These are phyloP conservation scores for Crotalus viridis DNA, from an alignment of 2,113 vertebrate species.

Conservation along the genomic window DNA sequence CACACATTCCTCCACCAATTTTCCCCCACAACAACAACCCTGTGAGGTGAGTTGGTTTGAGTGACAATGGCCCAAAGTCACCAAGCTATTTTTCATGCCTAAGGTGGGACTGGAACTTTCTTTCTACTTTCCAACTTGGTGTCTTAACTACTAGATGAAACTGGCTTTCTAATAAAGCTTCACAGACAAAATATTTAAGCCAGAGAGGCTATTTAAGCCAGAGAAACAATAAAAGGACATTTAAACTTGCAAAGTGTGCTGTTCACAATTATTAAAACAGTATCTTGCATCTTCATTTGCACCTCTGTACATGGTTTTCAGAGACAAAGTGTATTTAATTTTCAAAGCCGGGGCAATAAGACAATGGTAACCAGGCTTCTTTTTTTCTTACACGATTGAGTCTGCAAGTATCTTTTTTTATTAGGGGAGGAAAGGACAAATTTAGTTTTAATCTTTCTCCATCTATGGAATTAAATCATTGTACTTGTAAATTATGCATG, in stretches of 20 bases:
- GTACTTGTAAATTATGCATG: slow-evolving; percentile 62
- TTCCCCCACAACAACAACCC: not conserved
- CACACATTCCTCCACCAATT: not conserved
- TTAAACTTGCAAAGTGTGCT: not conserved
- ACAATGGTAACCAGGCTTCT: slow-evolving; percentile 32
- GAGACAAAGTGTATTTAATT: slow-evolving; percentile 37
- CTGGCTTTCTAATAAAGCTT: not conserved
- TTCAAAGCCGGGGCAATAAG: not conserved
- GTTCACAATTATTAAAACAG: slow-evolving; percentile 35
- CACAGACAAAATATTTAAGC: not conserved
- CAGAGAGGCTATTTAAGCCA: not conserved
- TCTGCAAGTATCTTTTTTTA: slow-evolving; percentile 49
- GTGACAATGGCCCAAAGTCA: not conserved
- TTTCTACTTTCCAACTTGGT: not conserved
- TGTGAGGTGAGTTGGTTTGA: not conserved
- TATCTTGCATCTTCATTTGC: slow-evolving; percentile 26
- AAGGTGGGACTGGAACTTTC: not conserved
- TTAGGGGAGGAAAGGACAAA: slow-evolving; percentile 55
- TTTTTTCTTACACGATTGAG: slow-evolving; percentile 44
- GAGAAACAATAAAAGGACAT: slow-evolving; percentile 28
- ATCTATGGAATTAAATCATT: slow-evolving; percentile 62
- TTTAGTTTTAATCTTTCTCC: slow-evolving; percentile 64
- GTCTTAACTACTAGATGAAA: not conserved
- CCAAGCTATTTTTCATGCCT: not conserved
- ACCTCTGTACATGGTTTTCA: slow-evolving; percentile 34